Conservation (phyloP, 2,113 vertebrate genomes). For the Salvelinus fontinalis region DNA sequence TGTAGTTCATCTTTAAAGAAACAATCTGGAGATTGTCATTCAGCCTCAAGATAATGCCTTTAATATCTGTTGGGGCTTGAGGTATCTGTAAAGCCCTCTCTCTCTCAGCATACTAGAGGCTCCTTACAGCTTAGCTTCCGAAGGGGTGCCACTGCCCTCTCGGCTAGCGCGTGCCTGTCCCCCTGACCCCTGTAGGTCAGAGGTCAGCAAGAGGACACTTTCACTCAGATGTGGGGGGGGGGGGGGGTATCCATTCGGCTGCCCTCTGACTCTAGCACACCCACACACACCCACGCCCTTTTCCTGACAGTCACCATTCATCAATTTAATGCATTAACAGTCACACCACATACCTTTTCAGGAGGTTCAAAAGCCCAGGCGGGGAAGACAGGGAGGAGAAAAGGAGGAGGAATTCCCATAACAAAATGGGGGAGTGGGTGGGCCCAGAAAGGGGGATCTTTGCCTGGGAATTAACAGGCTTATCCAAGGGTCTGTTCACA, state of each 20-base stretch:
- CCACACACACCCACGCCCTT: not conserved
- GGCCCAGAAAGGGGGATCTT: slow-evolving; percentile 1
- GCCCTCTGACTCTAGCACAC: slow-evolving; percentile 1
- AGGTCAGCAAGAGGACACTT: slow-evolving; percentile 50
- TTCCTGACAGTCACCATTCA: not conserved
- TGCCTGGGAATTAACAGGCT: not conserved
- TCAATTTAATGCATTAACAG: not conserved
- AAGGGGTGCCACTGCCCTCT: slow-evolving; percentile 22
- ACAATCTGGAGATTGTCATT: too few relatives aligned
- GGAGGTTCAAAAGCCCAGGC: not conserved
- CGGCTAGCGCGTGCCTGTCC: slow-evolving; percentile 57
- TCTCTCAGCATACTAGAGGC: too few relatives aligned
- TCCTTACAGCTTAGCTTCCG: slow-evolving; percentile 1
- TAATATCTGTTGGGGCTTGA: too few relatives aligned
- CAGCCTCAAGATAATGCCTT: too few relatives aligned
- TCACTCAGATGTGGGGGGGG: slow-evolving; percentile 33
- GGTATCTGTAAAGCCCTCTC: too few relatives aligned
- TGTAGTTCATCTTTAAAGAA: too few relatives aligned
- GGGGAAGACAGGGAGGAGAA: not conserved
- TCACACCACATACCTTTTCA: not conserved
- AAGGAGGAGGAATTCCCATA: not conserved
- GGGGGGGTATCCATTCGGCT: slow-evolving; percentile 34
- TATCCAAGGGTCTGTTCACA: not conserved
- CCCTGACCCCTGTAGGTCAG: slow-evolving; percentile 51
- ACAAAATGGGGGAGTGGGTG: not conserved